Conservation (phyloP, 1,140 invertebrate species). For the Muscidifurax raptorellus region DNA sequence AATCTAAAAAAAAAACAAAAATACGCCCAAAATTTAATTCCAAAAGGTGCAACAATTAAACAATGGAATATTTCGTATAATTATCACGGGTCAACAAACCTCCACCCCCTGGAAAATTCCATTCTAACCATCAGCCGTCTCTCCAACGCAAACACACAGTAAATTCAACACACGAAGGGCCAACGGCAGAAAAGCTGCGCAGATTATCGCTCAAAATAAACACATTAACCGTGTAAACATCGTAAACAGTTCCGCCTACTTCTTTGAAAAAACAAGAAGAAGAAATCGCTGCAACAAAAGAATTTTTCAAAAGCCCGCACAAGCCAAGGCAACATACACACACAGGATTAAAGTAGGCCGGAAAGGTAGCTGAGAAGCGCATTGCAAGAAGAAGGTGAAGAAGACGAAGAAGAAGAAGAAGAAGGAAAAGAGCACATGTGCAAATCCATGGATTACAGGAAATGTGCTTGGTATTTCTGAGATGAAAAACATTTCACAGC, state of each 20-base stretch:
- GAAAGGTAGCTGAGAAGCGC: neutral
- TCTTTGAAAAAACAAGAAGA: neutral
- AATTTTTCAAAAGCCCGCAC: conserved; percentile 43
- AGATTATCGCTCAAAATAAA: neutral
- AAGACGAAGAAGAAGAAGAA: neutral
- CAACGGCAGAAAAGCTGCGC: too few relatives aligned
- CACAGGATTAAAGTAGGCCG: conserved; percentile 35
- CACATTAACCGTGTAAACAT: neutral
- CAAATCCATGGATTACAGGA: neutral
- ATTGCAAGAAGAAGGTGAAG: neutral
- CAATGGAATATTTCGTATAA: too few relatives aligned
- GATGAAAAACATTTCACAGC: too few relatives aligned
- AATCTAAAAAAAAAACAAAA: too few relatives aligned
- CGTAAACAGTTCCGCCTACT: neutral
- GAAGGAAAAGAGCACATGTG: neutral
- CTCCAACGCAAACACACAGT: too few relatives aligned
- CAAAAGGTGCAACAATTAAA: too few relatives aligned
- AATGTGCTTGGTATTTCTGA: neutral
- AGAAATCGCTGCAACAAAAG: neutral
- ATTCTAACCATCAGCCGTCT: too few relatives aligned
- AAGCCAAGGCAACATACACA: too few relatives aligned
- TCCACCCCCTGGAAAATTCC: too few relatives aligned
- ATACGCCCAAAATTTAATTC: too few relatives aligned
- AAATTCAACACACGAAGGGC: too few relatives aligned
- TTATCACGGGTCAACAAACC: too few relatives aligned